Conservation (phyloP, 2,888 invertebrate genomes). For the Penaeus monodon region DNA sequence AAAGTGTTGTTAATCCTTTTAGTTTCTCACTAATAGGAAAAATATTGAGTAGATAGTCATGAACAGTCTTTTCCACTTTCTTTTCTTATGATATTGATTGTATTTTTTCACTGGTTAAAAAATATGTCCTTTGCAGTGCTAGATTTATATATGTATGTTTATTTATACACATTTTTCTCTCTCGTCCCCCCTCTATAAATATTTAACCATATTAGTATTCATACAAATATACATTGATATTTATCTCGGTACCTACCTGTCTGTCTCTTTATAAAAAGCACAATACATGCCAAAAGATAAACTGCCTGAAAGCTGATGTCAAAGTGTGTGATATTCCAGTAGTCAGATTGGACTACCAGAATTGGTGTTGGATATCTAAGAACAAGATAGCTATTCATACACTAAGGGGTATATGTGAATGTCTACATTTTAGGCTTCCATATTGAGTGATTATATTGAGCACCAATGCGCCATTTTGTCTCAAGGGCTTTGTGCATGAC, state of each 20-base stretch:
- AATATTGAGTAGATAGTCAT: background rate
- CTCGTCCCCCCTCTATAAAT: background rate
- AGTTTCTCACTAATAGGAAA: no score
- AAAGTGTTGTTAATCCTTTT: no score
- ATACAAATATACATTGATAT: background rate
- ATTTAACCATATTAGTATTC: background rate
- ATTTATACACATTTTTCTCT: background rate
- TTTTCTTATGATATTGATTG: background rate
- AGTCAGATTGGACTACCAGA: background rate
- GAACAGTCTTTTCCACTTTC: background rate
- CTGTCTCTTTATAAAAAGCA: background rate
- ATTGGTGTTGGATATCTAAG: no score
- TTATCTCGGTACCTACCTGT: background rate
- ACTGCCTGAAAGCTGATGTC: no score
- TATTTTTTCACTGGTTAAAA: background rate
- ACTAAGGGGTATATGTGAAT: no score
- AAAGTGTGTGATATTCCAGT: background rate
- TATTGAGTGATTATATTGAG: no score
- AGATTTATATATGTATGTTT: background rate
- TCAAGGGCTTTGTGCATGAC: no score
- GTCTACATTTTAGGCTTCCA: no score
- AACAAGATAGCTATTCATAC: no score
- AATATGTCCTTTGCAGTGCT: background rate
- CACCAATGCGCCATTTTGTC: no score
- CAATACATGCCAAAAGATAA: no score